phyloP scores from a whole-genome alignment of 1,140 invertebrate genomes.

The Ceratina calcarata region DNA sequence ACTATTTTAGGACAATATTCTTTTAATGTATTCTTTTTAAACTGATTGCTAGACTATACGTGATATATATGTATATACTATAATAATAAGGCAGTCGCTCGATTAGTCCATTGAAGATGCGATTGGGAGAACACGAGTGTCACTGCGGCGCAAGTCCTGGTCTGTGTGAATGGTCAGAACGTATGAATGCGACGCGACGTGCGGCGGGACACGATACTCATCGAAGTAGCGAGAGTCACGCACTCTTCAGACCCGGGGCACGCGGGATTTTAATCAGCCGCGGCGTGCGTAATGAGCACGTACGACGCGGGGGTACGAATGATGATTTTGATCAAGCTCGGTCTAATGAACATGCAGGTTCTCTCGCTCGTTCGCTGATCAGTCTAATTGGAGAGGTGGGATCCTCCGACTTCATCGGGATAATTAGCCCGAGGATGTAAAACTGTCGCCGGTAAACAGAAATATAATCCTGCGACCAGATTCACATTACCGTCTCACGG shows the following conservation, averaged over 20 bases:
- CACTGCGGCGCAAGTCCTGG: neutral
- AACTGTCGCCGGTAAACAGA: constrained; percentile 15
- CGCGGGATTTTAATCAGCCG: constrained; percentile 45
- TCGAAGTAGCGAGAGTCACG: constrained; percentile 32
- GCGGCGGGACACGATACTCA: constrained; percentile 7
- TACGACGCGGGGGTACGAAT: neutral
- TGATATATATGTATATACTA: too few species aligned
- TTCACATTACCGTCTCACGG: neutral
- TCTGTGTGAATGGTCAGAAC: constrained; percentile 9
- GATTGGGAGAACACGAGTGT: neutral
- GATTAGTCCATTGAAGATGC: constrained; percentile 28
- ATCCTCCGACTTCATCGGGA: constrained; percentile 15
- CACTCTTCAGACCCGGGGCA: constrained; percentile 12
- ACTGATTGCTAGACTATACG: too few species aligned
- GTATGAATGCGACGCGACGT: constrained; percentile 39
- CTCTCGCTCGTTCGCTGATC: constrained; percentile 12
- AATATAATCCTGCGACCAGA: neutral
- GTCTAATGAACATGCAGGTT: constrained; percentile 20
- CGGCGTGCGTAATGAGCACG: constrained; percentile 11
- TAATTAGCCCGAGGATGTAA: constrained; percentile 22
- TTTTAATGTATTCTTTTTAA: too few species aligned
- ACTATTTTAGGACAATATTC: too few species aligned
- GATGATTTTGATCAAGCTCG: constrained; percentile 37
- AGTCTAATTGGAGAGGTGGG: constrained; percentile 33
- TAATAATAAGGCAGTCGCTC: constrained; percentile 14